These are phyloP conservation scores for Zenarchopterus dispar DNA, from an alignment of 2,797 vertebrate species.

Conservation along the genomic window DNA sequence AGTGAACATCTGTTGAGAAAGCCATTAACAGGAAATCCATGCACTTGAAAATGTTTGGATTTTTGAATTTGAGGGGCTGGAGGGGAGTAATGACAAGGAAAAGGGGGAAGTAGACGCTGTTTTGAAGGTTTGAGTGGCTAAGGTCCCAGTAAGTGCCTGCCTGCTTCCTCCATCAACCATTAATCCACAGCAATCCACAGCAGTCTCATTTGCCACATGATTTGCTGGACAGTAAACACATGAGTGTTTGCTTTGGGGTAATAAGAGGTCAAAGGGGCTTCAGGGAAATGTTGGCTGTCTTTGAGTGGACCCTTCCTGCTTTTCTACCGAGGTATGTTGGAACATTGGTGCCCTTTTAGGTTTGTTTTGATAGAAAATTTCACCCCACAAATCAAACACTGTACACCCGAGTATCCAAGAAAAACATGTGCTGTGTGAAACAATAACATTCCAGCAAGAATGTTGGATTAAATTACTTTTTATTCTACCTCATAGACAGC, in stretches of 20 bases:
- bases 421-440: conserved; percentile 40
- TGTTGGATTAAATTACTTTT: conserved; percentile 76
- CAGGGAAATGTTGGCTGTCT: conserved; percentile 43
- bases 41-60: conserved; percentile 49
- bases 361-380: conserved; percentile 38
- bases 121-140: conserved; percentile 78
- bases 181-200: conserved; percentile 47
- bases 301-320: conserved; percentile 66
- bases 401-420: conserved; percentile 27
- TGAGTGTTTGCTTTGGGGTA: conserved; percentile 62
- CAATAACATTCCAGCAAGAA: conserved; percentile 40
- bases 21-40: conserved; percentile 56
- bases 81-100: conserved; percentile 2
- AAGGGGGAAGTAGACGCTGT: conserved; percentile 51
- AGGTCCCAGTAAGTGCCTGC: conserved; percentile 61
- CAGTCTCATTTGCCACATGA: conserved; percentile 54
- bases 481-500: conserved; percentile 78
- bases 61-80: conserved; percentile 30
- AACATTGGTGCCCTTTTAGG: conserved; percentile 41
- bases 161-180: conserved; percentile 63
- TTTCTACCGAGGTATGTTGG: conserved; percentile 53
- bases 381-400: not conserved
- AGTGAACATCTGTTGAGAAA: conserved; percentile 39
- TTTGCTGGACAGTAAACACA: conserved; percentile 54
- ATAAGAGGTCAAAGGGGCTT: conserved; percentile 61